Conservation (phyloP, 2,888 invertebrate species). For the Sceliomorpha sp. region DNA sequence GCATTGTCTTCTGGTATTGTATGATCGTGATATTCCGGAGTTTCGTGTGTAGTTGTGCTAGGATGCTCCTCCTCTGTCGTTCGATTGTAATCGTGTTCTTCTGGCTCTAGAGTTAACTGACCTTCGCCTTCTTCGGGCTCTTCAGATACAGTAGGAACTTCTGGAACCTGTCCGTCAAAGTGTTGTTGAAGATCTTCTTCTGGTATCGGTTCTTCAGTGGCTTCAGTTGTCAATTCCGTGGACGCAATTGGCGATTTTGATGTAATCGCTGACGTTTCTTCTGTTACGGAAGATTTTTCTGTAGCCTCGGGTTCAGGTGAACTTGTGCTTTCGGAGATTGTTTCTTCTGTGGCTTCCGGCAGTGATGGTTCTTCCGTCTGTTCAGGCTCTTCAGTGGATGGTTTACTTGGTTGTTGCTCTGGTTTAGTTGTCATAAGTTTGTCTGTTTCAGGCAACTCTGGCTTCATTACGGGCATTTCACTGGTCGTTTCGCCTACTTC, state of each 20-base stretch:
- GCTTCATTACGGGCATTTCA: too few species aligned
- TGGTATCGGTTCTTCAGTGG: conserved; percentile 34
- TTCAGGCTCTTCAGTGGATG: conserved; percentile 27
- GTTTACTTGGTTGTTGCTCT: conserved; percentile 14
- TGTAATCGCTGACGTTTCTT: conserved; percentile 23
- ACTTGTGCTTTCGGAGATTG: conserved; percentile 3
- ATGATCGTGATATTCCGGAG: conserved; percentile 69
- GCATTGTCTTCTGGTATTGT: conserved; percentile 66
- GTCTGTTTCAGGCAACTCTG: conserved; percentile 17
- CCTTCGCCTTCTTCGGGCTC: conserved; percentile 58
- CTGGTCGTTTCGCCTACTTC: too few species aligned
- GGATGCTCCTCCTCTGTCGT: conserved; percentile 51
- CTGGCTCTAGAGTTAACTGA: conserved; percentile 59
- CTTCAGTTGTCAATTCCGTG: conserved; percentile 34
- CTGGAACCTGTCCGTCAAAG: conserved; percentile 53
- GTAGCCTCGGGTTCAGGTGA: conserved; percentile 19
- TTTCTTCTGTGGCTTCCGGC: conserved; percentile 10
- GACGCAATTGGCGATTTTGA: conserved; percentile 27
- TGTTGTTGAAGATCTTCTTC: conserved; percentile 53
- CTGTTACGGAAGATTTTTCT: conserved; percentile 18
- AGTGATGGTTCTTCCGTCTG: conserved; percentile 14
- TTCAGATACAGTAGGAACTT: conserved; percentile 53
- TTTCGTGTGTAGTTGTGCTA: conserved; percentile 48
- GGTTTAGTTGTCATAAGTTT: conserved; percentile 31
- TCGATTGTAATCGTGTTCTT: conserved; percentile 61